Evolutionary conservation across 1,140 invertebrate genomes (phyloP), one percentile per base, ranked within the genome.

Genomic region (Caenorhabditis briggsae): DNA sequence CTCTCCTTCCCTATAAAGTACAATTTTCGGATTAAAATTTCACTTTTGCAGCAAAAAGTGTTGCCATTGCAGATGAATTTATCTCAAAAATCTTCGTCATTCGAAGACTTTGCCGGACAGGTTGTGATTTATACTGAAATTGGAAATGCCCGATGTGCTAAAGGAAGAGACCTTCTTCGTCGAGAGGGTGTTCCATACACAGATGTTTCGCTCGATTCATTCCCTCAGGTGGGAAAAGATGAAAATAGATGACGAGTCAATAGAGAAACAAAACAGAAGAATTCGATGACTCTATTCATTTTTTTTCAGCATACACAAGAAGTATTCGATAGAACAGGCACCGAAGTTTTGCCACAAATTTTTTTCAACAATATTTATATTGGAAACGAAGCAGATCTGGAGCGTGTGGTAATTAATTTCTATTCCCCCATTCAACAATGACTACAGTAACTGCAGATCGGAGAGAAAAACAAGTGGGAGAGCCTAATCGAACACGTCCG

Each of bases 181-280:
- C n/a, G 55, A 46, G 20, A 70, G 20, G 20, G 43, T 18, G 50
- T 87, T 50, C 82, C 82, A 23, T 87, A 58, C 43, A 70, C 46
- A 50, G 78, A 87, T 20, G 50, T 83, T 65, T 61, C 53, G 11
- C 33, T 87, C 20, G 70, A 87, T 53, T 50, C 58, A 48, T 65
- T 55, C 46, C 82, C 86, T 96, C 95, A 90, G 96, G 95, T 90
- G 95, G 95, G 92, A 97, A 97, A 58, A n/a, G 46, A 48, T 50
- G 70, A 78, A 78, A 78, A 20, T 46, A 83, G 23, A 23, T n/a
- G 41, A 43, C 48, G 14, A 55, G 48, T 43, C 23, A 59, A 59
- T 58, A 83, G 53, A 58, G 33, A 33, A 33, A 56, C 25, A 58
- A 43, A 59, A n/a, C 20, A 59, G 33, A 65, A 65, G 9, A 53